Percentiles rank a stretch among this genome's conserved stretches.
Evolutionary conservation across 2,888 invertebrate species (phyloP).

Genomic region (Ypsolopha scabrella): DNA sequence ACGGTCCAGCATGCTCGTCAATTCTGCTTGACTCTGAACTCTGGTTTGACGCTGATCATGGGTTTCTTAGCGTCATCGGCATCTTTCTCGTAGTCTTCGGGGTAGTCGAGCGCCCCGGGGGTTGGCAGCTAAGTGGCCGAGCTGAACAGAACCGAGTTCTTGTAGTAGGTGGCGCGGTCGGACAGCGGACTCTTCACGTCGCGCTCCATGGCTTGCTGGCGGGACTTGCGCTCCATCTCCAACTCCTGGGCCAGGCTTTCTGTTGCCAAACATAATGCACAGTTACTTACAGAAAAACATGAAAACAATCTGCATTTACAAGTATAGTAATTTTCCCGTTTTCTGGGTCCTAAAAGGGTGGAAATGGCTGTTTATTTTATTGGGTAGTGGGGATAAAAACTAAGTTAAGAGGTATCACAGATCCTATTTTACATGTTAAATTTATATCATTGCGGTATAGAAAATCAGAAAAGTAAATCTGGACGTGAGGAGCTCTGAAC

Average conservation of each 20-base stretch:
- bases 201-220: conserved; percentile 83
- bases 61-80: conserved; percentile 57
- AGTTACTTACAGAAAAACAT: not conserved
- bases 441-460: too few relatives aligned
- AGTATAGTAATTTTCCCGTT: not conserved
- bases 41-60: conserved; percentile 67
- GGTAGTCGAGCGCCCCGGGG: conserved; percentile 47
- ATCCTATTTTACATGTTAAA: too few relatives aligned
- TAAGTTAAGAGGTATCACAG: too few relatives aligned
- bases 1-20: too few relatives aligned
- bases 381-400: too few relatives aligned
- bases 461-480: too few relatives aligned
- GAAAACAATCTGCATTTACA: not conserved
- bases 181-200: conserved; percentile 90
- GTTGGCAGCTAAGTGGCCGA: conserved; percentile 80
- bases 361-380: too few relatives aligned
- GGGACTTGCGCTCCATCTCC: conserved; percentile 88
- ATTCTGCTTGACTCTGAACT: conserved; percentile 60
- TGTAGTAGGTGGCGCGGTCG: conserved; percentile 86
- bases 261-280: conserved; percentile 54
- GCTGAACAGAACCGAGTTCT: conserved; percentile 90
- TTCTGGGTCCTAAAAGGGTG: too few relatives aligned
- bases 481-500: too few relatives aligned
- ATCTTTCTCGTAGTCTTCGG: conserved; percentile 50
- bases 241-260: conserved; percentile 89